Evolutionary conservation across 1,140 invertebrate genomes (phyloP), one percentile per base, ranked within the genome.

Genomic region (Uloborus diversus): DNA sequence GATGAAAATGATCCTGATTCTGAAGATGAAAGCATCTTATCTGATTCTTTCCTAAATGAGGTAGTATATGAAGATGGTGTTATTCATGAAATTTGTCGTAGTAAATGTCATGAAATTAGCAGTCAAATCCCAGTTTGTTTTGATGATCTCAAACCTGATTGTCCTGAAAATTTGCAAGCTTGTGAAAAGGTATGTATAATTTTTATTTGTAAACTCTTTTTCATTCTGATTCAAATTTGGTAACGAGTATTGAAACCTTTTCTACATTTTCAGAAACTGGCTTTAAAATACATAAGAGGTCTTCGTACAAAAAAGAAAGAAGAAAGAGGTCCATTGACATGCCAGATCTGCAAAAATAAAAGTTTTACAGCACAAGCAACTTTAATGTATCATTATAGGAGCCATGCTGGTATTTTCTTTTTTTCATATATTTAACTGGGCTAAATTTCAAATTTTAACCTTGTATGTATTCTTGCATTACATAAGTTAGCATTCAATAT

Each of bases 361-460:
- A 89, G 87, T 66, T 92, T 92, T 82, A 92, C 91, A 20, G 90
- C 91, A 13, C 88, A 89, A 30, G 90, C 91, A 25, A 91, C 91
- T 5, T 86, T 92, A 1, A 89, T 91, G 62, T 91, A 90, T 37
- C 91, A 92, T 84, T 92, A 92, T 83, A 85, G 90, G 35, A 91
- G 90, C 83, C 91, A 92, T 85, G 90, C 91, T 49, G 91, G 89
- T 88, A 84, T n/a, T n/a, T n/a, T n/a, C n/a, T n/a, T n/a, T n/a
- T n/a, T n/a, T n/a, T n/a, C n/a, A n/a, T n/a, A n/a, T n/a, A n/a
- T n/a, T n/a, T n/a, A n/a, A n/a, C n/a, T n/a, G n/a, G n/a, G n/a
- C n/a, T n/a, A n/a, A n/a, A n/a, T n/a, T n/a, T n/a, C n/a, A n/a
- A n/a, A n/a, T n/a, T n/a, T n/a, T n/a, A n/a, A n/a, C n/a, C n/a